Base-by-base conservation (phyloP, 2,888 invertebrate genomes). In the Acronicta alni region DNA sequence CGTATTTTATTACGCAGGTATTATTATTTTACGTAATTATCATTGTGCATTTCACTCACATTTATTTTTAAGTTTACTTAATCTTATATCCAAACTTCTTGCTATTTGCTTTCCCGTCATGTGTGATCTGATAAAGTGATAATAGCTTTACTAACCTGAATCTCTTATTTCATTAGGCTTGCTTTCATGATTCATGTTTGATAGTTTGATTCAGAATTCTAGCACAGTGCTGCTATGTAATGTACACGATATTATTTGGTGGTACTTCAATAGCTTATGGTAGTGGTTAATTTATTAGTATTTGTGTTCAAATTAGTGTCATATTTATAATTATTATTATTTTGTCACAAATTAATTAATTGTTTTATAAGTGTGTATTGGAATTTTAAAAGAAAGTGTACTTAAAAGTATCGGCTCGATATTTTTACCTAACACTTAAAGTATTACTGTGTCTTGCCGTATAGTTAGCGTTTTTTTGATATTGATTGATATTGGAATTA, bases 221-320 rank as follows among this genome's bases (percentile, higher is more conserved):
- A 70, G 52, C 42, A n/a, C 53, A 30, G 59, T 73, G 71, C 75
- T 77, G 75, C 75, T 77, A 67, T 81, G 78, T 63, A 64, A 75
- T 38, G 68, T 77, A 71, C 79, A 79, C 68, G 66, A 64, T 67
- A 60, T 72, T 67, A 75, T 53, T 70, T 70, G 68, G 67, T 67
- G 64, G 67, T 68, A 67, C 65, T 67, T 58, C 46, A 65, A 65
- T 73, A 72, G 59, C 52, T 56, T 69, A 68, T 44, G 63, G 66
- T 84, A 83, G 79, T 70, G 56, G 52, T 79, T 83, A 82, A 84
- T 83, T 84, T 85, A 83, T 85, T 86, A 82, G 86, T 81, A 79
- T 85, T 85, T 93, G 93, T 93, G 93, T 93, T 93, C 93, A 93
- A 91, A 89, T 86, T 91, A 89, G 93, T 93, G 93, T 93, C 93